Conservation (phyloP, 1,140 invertebrate species). For the Drosophila melanica region DNA sequence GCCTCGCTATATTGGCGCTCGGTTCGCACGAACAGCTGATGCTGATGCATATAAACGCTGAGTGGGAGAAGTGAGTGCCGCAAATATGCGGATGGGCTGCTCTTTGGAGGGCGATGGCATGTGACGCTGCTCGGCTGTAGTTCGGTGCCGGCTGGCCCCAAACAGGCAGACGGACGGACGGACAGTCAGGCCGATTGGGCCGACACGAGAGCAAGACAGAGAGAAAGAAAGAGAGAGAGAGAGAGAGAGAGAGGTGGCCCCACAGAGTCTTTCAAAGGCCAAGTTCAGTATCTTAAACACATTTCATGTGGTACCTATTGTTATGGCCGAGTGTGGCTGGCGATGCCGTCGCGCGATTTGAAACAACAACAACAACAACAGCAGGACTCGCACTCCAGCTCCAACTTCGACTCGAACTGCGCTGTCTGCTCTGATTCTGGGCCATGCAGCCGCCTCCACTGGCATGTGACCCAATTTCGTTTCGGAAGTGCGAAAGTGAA, state of each 20-base stretch:
- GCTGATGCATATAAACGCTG: constrained; percentile 45
- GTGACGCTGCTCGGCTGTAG: constrained; percentile 22
- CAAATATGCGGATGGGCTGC: constrained; percentile 43
- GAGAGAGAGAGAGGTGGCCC: background rate
- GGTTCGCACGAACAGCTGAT: constrained; percentile 50
- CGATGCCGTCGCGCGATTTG: constrained; percentile 43
- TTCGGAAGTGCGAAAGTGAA: constrained; percentile 60
- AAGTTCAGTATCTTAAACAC: constrained; percentile 81
- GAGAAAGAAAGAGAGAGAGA: background rate
- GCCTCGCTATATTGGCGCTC: constrained; percentile 24
- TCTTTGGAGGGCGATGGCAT: constrained; percentile 46
- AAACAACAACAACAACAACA: constrained; percentile 17
- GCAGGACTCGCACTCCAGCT: constrained; percentile 8
- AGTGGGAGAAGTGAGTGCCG: constrained; percentile 6
- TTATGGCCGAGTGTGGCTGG: constrained; percentile 48
- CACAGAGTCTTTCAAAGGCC: constrained; percentile 66
- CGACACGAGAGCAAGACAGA: constrained; percentile 8
- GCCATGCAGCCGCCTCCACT: constrained; percentile 25
- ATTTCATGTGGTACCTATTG: constrained; percentile 68
- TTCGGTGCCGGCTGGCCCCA: constrained; percentile 16
- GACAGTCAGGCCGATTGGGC: constrained; percentile 2
- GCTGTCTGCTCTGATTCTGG: constrained; percentile 39
- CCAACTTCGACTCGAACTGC: constrained; percentile 9
- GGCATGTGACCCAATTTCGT: constrained; percentile 69
- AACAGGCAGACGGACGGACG: constrained; percentile 6